Conservation (phyloP, 2,113 vertebrate genomes). For the Cyprinus carpio region DNA sequence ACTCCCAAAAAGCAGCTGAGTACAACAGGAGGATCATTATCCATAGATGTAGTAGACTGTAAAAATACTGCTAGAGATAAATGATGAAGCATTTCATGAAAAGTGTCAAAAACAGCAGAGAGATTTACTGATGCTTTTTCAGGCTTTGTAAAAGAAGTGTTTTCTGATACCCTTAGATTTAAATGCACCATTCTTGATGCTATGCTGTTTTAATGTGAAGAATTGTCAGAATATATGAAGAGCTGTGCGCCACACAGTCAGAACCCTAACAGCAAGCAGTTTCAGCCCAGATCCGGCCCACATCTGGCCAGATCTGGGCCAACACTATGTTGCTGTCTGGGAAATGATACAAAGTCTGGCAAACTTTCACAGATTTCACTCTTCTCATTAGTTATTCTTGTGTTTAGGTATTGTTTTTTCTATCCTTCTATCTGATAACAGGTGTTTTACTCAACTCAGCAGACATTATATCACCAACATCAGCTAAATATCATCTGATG, state of each 20-base stretch:
- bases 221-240: background rate
- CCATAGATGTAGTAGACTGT: background rate
- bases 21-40: constrained; percentile 24
- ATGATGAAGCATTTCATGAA: background rate
- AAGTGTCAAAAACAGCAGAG: background rate
- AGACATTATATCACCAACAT: constrained; percentile 37
- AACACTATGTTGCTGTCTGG: too few species aligned
- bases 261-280: too few species aligned
- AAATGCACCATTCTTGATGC: background rate
- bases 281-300: too few species aligned
- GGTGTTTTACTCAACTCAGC: constrained; percentile 18
- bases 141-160: background rate
- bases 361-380: too few species aligned
- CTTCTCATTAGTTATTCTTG: too few species aligned
- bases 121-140: background rate
- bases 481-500: constrained; percentile 4
- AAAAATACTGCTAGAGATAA: background rate
- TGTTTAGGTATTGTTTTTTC: too few species aligned
- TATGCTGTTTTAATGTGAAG: too few species aligned
- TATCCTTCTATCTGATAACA: too few species aligned
- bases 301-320: too few species aligned
- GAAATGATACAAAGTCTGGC: too few species aligned
- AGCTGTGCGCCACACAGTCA: background rate
- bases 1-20: constrained; percentile 31
- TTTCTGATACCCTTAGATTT: background rate